Evolutionary conservation across 2,888 invertebrate species (phyloP).

Genomic region (Ennomos erosarius): DNA sequence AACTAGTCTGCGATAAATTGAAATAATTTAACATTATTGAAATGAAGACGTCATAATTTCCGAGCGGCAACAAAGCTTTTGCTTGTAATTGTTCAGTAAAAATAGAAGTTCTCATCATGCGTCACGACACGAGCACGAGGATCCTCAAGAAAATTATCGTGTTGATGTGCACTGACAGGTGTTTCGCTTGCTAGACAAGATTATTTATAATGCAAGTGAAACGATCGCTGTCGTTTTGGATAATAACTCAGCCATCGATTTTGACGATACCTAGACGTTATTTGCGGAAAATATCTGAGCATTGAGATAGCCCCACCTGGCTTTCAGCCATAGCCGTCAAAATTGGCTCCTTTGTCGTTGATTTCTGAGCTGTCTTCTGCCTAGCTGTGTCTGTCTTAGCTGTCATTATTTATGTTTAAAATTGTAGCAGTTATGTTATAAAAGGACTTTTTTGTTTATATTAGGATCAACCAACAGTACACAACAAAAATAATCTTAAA

Average conservation of each 20-base stretch:
- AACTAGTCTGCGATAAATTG: constrained; percentile 18
- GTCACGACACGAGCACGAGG: neutral
- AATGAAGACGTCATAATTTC: constrained; percentile 9
- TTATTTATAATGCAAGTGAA: constrained; percentile 42
- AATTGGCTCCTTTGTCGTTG: neutral
- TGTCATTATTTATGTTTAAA: too few relatives aligned
- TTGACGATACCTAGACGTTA: constrained; percentile 13
- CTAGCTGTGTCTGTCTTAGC: too few relatives aligned
- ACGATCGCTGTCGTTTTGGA: constrained; percentile 34
- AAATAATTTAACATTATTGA: constrained; percentile 4
- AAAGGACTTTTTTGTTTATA: too few relatives aligned
- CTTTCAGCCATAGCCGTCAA: neutral
- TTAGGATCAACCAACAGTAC: too few relatives aligned
- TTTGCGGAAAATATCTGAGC: constrained; percentile 24
- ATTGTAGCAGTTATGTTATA: too few relatives aligned
- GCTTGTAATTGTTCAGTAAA: constrained; percentile 2
- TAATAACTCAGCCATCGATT: constrained; percentile 25
- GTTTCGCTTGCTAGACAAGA: constrained; percentile 23
- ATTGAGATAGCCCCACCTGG: neutral
- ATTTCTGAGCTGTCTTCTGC: too few relatives aligned
- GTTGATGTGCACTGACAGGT: constrained; percentile 33
- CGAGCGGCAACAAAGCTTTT: neutral
- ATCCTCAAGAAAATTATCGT: constrained; percentile 23
- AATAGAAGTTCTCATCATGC: neutral
- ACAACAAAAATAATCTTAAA: too few relatives aligned